Percentiles rank a stretch among this genome's conserved stretches.
These are phyloP conservation scores for Calameuta pallipes DNA, from an alignment of 2,888 invertebrate species.

Conservation along the genomic window DNA sequence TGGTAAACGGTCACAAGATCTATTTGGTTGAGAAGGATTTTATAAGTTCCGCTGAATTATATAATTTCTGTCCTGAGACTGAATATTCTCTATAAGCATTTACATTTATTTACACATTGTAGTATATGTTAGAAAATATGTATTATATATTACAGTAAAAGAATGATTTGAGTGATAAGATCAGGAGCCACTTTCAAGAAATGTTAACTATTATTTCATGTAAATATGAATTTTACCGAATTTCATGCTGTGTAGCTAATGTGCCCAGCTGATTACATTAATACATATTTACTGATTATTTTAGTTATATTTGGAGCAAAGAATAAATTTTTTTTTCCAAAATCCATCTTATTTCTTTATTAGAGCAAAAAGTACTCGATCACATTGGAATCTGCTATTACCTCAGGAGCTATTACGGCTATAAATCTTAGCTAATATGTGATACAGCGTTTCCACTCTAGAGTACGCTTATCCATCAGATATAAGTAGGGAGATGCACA, in stretches of 20 bases:
- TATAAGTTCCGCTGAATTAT: neutral
- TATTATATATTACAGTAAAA: neutral
- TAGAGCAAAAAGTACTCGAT: neutral
- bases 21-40: neutral
- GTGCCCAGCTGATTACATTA: neutral
- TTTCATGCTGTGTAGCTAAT: neutral
- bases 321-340: neutral
- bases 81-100: neutral
- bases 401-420: neutral
- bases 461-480: neutral
- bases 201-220: neutral
- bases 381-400: neutral
- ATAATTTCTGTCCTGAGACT: neutral
- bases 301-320: neutral
- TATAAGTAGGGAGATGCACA: no score
- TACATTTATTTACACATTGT: neutral
- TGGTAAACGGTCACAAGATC: neutral
- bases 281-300: neutral
- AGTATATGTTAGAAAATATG: neutral
- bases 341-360: neutral
- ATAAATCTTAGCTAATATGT: neutral
- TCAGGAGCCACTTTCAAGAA: neutral
- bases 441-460: neutral
- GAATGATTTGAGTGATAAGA: neutral
- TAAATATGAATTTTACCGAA: neutral